A percentile compares a stretch with the other conserved stretches of the same genome.
Conservation (phyloP, 2,797 vertebrate genomes). For the Pachyuromys duprasi region DNA sequence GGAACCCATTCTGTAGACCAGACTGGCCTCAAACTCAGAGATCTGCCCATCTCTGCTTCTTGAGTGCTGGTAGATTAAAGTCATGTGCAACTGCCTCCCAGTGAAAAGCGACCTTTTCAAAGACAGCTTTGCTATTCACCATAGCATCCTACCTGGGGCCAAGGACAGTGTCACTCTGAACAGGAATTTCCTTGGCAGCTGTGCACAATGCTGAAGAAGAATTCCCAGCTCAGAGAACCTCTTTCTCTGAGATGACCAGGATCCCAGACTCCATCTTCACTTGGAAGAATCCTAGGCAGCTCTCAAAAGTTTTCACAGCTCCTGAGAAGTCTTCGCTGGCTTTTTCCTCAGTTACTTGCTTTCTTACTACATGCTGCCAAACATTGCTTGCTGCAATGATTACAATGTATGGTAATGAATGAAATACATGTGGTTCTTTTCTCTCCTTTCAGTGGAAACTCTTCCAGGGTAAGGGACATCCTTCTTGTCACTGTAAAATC, state of each 20-base stretch:
- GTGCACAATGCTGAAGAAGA: background rate
- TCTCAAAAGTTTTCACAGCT: constrained; percentile 2
- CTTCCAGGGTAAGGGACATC: background rate
- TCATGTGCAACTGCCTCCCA: background rate
- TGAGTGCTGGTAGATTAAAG: background rate
- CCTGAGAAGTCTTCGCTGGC: background rate
- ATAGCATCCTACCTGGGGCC: background rate
- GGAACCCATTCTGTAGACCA: background rate
- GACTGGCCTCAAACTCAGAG: background rate
- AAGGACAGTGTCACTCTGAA: background rate
- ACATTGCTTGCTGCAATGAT: background rate
- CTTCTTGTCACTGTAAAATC: background rate
- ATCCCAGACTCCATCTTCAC: background rate
- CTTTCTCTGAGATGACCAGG: background rate
- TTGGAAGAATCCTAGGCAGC: background rate
- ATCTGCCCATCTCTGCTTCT: background rate
- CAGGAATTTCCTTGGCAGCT: background rate
- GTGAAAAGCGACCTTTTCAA: background rate
- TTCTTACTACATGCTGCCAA: background rate
- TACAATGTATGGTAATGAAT: background rate
- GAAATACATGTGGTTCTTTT: background rate
- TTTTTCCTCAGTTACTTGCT: background rate
- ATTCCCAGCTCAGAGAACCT: background rate
- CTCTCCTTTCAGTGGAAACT: background rate
- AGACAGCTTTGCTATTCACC: background rate